phyloP scores from a whole-genome alignment of 2,113 vertebrate species.

The Paraplagusia blochii region DNA sequence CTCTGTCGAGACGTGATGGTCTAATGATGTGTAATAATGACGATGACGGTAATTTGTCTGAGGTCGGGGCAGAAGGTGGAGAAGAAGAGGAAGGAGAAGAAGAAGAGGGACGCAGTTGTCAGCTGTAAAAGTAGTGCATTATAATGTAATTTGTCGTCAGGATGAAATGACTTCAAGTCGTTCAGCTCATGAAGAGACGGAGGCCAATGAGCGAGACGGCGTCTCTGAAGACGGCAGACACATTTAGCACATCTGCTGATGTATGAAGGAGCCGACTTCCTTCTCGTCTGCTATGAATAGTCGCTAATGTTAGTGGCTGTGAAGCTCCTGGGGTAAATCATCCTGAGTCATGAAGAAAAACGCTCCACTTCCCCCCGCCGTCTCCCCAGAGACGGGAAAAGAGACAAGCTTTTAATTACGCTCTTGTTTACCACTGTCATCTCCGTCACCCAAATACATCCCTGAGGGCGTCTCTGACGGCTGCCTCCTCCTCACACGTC shows the following conservation, averaged over 20 bases:
- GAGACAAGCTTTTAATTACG: conserved; percentile 70
- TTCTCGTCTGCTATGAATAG: conserved; percentile 34
- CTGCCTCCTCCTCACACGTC: conserved; percentile 2
- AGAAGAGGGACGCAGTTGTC: too few relatives aligned
- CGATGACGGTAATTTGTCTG: conserved; percentile 18
- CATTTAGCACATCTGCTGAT: conserved; percentile 15
- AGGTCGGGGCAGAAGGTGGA: conserved; percentile 2
- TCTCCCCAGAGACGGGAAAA: conserved; percentile 39
- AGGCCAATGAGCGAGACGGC: conserved; percentile 3
- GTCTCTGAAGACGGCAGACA: conserved; percentile 8
- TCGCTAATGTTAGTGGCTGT: conserved; percentile 22
- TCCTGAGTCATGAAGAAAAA: conserved; percentile 37
- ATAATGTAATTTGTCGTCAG: too few relatives aligned
- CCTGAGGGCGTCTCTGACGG: conserved; percentile 28
- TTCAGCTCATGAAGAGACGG: background rate
- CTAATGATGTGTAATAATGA: conserved; percentile 17
- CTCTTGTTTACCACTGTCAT: conserved; percentile 67
- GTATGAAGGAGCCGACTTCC: conserved; percentile 10
- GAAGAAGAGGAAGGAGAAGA: too few relatives aligned
- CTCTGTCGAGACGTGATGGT: conserved; percentile 8
- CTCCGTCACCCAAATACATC: conserved; percentile 61
- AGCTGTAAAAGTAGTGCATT: too few relatives aligned
- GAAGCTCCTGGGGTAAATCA: conserved; percentile 31
- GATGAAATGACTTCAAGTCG: too few relatives aligned
- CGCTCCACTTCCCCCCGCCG: conserved; percentile 35